Evolutionary conservation across 2,888 invertebrate species (phyloP), one percentile per base, ranked within the genome.

Genomic region (Drosophila mimica): DNA sequence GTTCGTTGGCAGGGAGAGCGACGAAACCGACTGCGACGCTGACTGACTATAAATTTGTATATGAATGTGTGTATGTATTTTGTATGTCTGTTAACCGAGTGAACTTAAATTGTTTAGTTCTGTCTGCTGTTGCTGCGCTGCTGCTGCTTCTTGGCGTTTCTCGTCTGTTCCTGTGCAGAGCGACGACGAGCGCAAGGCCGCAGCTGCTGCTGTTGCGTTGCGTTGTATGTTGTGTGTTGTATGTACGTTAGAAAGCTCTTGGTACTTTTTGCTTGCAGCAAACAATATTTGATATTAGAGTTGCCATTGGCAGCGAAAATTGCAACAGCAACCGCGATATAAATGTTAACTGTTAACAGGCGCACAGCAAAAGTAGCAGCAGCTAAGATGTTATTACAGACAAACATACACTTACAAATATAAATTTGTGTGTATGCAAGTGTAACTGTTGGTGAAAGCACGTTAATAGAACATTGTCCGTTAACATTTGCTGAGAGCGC

Each of bases 21-120:
- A 33, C 65, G 36, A 36, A 30, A 51, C 51, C 46, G 43, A 58
- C 71, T 65, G 59, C 64, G 69, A 64, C 73, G 79, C 70, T 59
- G 65, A 61, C 60, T 64, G 76, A 75, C 57, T 71, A 70, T 72
- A 38, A 36, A 28, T 54, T 17, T 54, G 68, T 57, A 43, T 58
- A 60, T 63, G n/a, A 53, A 33, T 51, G 25, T 65, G 13, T n/a
- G 25, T 58, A 33, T 56, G 38, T 40, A 33, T 51, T 54, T 34
- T 70, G 61, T 51, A 38, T 76, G 67, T 82, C 74, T 75, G 76
- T 74, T 88, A 88, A 85, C 88, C 88, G 86, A 85, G 77, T 85
- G 81, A 85, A 85, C 87, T 88, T 85, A 84, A 84, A 88, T 86
- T 83, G 76, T 85, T 82, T 73, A 70, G 70, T 74, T 73, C 70